Base-by-base conservation (phyloP, 2,797 vertebrate species). In the Sphenodon punctatus region DNA sequence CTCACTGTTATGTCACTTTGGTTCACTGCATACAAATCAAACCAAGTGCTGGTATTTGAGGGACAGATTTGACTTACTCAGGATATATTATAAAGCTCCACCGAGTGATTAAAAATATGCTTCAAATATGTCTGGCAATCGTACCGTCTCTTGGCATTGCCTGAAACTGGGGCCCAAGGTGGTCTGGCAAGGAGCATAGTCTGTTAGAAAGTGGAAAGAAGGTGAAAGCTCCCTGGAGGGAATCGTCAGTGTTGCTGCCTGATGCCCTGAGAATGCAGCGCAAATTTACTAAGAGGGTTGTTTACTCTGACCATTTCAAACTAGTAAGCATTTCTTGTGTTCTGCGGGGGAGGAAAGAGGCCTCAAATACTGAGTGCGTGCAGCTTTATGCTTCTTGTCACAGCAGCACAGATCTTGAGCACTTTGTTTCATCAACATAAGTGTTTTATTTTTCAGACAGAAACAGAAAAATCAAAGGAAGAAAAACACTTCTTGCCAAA, bases 201-300 rank as follows among this genome's bases (percentile, higher is more conserved):
- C 78, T 77, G 39, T 65, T 88, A 75, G 51, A 75, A 60, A 32
- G 43, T 4, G 2, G 63, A 45, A 45, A 66, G 14, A 17, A 49
- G 0, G 0, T 1, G 2, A 60, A 10, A 55, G 13, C 56, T 39
- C 20, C 23, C 55, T 34, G 0, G 0, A 0, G 3, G 15, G 71
- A 16, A 20, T 30, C 74, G 43, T 14, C 17, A 51, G 25, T 39
- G 10, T 8, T 38, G 11, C 14, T 72, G 56, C 30, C 32, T 12
- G 8, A 10, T 60, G 43, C 76, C 1, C 0, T 22, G 27, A 70
- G 55, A 63, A 61, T 48, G 9, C 7, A 49, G n/a, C 48, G 5
- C 8, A 7, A 9, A 20, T 8, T 36, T n/a, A 63, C 19, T 7
- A 27, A 76, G 5, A 14, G 16, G 72, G 3, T n/a, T 70, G 32